Evolutionary conservation across 2,113 vertebrate genomes (phyloP).

Genomic region (Calyptomena viridis): DNA sequence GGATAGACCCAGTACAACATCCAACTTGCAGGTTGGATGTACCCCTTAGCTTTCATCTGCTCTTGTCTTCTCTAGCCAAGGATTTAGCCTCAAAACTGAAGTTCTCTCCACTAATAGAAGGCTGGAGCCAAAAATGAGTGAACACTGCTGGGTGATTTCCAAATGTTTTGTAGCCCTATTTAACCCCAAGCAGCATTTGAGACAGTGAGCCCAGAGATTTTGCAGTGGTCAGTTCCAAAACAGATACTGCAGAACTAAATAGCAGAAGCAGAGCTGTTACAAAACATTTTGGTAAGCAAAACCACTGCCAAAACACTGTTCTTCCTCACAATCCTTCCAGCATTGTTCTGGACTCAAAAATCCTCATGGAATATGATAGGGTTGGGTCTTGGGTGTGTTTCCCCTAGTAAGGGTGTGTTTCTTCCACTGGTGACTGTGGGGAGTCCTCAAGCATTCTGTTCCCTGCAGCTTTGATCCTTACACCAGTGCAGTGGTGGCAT

Average conservation of each 20-base stretch:
- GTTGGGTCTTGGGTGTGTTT: not conserved
- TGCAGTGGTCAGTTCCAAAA: not conserved
- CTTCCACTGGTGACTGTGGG: not conserved
- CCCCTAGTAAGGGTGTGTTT: not conserved
- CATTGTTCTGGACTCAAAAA: not conserved
- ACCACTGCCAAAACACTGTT: not conserved
- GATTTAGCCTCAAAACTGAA: not conserved
- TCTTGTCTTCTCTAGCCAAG: not conserved
- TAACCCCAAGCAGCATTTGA: rapidly evolving
- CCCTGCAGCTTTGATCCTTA: not conserved
- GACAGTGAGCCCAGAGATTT: not conserved
- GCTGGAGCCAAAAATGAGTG: not conserved
- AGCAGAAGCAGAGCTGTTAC: not conserved
- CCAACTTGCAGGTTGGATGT: not conserved
- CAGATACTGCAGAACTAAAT: not conserved
- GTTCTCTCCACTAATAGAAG: not conserved
- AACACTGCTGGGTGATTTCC: not conserved
- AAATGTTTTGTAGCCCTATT: not conserved
- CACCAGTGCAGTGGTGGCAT: rapidly evolving
- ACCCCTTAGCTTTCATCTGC: not conserved
- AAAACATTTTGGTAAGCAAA: not conserved
- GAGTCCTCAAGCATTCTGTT: not conserved
- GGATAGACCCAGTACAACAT: too few relatives aligned
- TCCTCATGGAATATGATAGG: not conserved
- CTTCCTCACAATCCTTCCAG: not conserved